Conservation (phyloP, 92 coral and sea anemone species). For the Palythoa grandis region DNA sequence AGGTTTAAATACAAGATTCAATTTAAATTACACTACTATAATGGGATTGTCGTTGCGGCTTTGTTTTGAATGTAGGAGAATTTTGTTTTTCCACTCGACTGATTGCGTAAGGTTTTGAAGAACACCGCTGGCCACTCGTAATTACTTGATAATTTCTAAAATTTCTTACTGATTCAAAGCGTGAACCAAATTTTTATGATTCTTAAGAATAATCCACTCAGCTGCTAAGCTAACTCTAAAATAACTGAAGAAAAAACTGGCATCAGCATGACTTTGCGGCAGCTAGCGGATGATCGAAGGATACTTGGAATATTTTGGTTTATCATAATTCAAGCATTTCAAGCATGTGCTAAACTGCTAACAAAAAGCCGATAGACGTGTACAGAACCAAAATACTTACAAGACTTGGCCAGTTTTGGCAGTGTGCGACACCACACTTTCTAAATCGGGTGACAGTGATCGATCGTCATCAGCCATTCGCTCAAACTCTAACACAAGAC, state of each 20-base stretch:
- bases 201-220: background rate
- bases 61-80: too few relatives aligned
- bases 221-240: background rate
- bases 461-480: constrained; percentile 90
- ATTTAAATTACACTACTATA: background rate
- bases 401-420: constrained; percentile 96
- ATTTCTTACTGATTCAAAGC: background rate
- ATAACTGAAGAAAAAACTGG: background rate
- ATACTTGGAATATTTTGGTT: background rate
- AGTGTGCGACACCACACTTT: constrained; percentile 81
- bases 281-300: too few relatives aligned
- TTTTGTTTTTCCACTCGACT: too few relatives aligned
- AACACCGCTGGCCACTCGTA: constrained; percentile 33
- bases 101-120: constrained; percentile 9
- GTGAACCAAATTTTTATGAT: background rate
- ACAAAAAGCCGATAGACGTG: background rate
- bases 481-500: constrained; percentile 89
- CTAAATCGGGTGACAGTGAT: constrained; percentile 89
- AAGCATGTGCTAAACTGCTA: background rate
- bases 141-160: background rate
- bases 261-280: background rate
- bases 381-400: constrained; percentile 60
- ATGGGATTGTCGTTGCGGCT: too few relatives aligned
- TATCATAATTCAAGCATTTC: background rate
- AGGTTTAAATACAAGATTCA: background rate